Base-by-base conservation (phyloP, 2,113 vertebrate species). In the Phaetusa simplex region DNA sequence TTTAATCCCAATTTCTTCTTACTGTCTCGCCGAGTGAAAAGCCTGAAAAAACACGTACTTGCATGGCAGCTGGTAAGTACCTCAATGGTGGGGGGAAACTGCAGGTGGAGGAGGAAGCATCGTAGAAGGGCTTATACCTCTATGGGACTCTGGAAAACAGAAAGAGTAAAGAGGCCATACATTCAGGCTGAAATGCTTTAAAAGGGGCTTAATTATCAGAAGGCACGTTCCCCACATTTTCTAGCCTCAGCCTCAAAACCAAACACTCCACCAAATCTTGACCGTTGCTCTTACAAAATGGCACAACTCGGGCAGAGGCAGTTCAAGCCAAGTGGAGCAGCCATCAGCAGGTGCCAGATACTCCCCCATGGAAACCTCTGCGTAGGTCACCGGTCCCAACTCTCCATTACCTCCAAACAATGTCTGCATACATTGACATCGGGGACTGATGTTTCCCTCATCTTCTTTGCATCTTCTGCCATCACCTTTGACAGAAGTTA, bases 11-110 rank as follows among this genome's bases (percentile, higher is more conserved):
- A 0, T 76, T 85, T 88, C 42, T 89, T 49, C 70, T 80, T 49
- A 45, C 19, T 74, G 84, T 40, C 30, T 96, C 72, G 34, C 45
- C 21, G 11, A 80, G 30, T 81, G 15, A 91, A 86, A 70, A 92
- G 30, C n/a, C 52, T 47, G 56, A 78, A 86, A 56, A 84, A 61
- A 2, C 19, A 6, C 4, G 4, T 49, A n/a, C 18, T 76, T 21
- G 24, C 30, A 34, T 64, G 62, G 56, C 20, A 91, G 34, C 42
- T 86, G 62, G 3, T 14, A 50, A 12, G 52, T 36, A 50, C 42
- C 42, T 53, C 14, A 22, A 5, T 12, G 22, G 26, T 55, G 38
- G 9, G 50, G 50, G 23, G 11, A 20, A 88, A 23, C 17, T 55
- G 29, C 36, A 90, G 71, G 76, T 45, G 52, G 50, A 95, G 29